Evolutionary conservation across 2,797 vertebrate genomes (phyloP), one percentile per base, ranked within the genome.

Genomic region (Valencia hispanica): DNA sequence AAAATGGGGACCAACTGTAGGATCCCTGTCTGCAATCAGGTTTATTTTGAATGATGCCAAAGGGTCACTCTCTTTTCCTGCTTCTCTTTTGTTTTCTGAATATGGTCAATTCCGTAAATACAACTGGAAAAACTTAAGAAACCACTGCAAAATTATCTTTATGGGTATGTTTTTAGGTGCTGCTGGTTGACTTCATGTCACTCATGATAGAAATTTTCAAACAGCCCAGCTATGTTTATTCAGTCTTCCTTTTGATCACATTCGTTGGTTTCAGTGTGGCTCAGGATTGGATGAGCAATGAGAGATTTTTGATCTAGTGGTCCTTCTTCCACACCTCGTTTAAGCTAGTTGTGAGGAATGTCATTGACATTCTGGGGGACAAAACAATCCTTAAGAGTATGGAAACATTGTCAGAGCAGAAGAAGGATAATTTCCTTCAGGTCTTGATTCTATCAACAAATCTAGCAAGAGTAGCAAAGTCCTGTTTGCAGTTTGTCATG

Each of bases 61-160:
- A 17, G 11, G 9, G 59, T 14, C 0, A 43, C 65, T 78, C 1
- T 72, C 17, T 22, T 25, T 0, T 74, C 10, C n/a, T 82, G 53
- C 27, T 77, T 68, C 71, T 81, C 39, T 57, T 2, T 15, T 63
- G 22, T 59, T 77, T 50, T 70, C 65, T 41, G 45, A 77, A 6
- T 75, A 39, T 72, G 11, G 59, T 4, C 83, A 39, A 45, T 72
- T 39, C 12, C 68, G 48, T 14, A 63, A 9, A 75, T 68, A 45
- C 85, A n/a, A 66, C 36, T 5, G 12, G 25, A 10, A 39, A n/a
- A 39, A 65, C 39, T 3, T 39, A 25, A 65, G 34, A 25, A 6
- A 25, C 63, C 12, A 39, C 34, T 18, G 32, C 20, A 12, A 39
- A 43, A 25, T 39, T 6, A 65, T 18, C 61, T 39, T 11, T 22